These are phyloP conservation scores for Petrophora chlorosata DNA, from an alignment of 2,888 invertebrate genomes.

Conservation along the genomic window DNA sequence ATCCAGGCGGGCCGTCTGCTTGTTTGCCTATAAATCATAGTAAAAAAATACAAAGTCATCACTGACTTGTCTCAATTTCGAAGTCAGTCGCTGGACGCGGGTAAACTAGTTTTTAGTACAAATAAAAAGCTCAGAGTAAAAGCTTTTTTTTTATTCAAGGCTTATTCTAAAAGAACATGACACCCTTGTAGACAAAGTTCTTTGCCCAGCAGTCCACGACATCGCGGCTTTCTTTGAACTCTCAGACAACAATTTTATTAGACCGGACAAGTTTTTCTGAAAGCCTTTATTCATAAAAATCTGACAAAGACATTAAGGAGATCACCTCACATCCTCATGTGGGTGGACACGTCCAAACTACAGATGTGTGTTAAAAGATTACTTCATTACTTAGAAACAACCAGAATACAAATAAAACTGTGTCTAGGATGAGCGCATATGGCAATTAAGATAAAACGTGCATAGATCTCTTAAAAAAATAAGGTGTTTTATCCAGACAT, in stretches of 20 bases:
- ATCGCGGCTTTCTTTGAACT: conserved; percentile 22
- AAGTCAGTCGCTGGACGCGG: no score
- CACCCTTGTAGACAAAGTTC: no score
- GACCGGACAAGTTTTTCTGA: conserved; percentile 14
- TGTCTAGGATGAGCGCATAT: conserved; percentile 51
- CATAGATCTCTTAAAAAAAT: conserved; percentile 30
- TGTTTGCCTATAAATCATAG: no score
- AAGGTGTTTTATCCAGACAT: conserved; percentile 26
- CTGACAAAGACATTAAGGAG: conserved; percentile 18
- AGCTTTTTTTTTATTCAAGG: no score
- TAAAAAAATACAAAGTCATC: no score
- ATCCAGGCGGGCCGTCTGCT: no score
- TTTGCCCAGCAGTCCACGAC: not conserved
- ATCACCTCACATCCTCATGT: conserved; percentile 33
- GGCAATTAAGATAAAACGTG: conserved; percentile 54
- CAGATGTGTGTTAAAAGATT: conserved; percentile 56
- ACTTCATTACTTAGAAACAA: conserved; percentile 59
- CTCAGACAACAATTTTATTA: conserved; percentile 10
- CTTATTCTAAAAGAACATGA: no score
- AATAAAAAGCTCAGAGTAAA: no score
- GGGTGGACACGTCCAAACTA: conserved; percentile 49
- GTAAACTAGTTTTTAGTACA: no score
- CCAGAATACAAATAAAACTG: conserved; percentile 18
- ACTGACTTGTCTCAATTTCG: no score
- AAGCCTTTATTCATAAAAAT: conserved; percentile 27